These are phyloP conservation scores for Agrochola litura DNA, from an alignment of 2,888 invertebrate genomes.

Conservation along the genomic window DNA sequence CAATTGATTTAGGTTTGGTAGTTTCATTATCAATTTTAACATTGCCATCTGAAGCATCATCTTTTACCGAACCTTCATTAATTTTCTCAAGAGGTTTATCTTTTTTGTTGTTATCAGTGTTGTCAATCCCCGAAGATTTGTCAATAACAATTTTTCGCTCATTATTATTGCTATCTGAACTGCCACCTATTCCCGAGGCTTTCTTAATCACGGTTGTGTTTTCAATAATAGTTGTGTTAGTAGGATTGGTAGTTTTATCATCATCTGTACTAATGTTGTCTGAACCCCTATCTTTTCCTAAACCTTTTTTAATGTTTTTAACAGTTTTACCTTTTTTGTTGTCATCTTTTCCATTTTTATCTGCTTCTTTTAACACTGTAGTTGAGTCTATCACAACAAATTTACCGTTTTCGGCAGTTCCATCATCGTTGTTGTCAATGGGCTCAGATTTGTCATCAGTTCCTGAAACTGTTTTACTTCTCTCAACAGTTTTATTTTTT, in stretches of 20 bases:
- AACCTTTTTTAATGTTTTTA: no score
- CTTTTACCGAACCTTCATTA: neutral
- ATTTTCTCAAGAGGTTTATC: neutral
- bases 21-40: no score
- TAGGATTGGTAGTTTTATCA: neutral
- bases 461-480: no score
- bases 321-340: neutral
- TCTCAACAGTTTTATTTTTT: no score
- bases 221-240: neutral
- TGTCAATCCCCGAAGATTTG: neutral
- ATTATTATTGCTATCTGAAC: neutral
- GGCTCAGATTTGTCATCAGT: no score
- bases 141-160: neutral
- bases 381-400: no score
- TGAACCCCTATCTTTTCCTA: neutral
- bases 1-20: neutral
- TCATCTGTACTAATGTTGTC: neutral
- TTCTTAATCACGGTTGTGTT: neutral
- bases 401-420: no score
- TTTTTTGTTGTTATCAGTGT: neutral
- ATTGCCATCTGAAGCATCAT: no score
- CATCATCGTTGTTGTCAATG: no score
- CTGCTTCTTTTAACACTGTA: no score
- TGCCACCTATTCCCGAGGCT: no score
- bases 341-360: neutral